Percentiles rank a stretch among this genome's conserved stretches.
Evolutionary conservation across 2,113 vertebrate genomes (phyloP).

Genomic region (Mustela nigripes): DNA sequence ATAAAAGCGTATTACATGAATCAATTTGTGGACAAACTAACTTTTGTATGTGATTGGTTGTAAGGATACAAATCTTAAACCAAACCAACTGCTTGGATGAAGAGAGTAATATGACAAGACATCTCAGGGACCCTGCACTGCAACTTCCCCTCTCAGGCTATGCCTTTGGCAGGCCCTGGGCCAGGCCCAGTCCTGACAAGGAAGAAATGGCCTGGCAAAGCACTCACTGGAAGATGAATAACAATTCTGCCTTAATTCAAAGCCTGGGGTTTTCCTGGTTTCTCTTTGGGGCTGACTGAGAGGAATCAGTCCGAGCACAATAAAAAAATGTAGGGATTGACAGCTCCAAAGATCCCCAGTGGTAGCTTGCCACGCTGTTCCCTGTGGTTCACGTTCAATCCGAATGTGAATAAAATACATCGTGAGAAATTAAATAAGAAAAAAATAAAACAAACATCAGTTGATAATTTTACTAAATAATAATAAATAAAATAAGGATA

Average conservation of each 20-base stretch:
- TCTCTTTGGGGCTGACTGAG: conserved; percentile 43
- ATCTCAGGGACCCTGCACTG: not conserved
- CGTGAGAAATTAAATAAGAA: not conserved
- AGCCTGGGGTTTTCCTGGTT: conserved; percentile 22
- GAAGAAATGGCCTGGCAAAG: conserved; percentile 47
- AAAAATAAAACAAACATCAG: not conserved
- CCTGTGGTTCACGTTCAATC: not conserved
- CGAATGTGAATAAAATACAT: not conserved
- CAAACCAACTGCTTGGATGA: conserved; percentile 26
- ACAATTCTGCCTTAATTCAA: conserved; percentile 48
- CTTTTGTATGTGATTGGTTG: conserved; percentile 28
- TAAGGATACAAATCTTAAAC: conserved; percentile 7
- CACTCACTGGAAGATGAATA: conserved; percentile 6
- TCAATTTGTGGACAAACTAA: not conserved
- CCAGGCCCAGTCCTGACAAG: not conserved
- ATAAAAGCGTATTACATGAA: conserved; percentile 44
- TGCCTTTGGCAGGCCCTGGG: not conserved
- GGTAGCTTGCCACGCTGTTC: not conserved
- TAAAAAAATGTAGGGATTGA: conserved; percentile 38
- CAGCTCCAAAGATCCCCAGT: not conserved
- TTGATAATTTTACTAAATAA: conserved; percentile 22
- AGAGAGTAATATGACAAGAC: not conserved
- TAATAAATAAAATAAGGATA: conserved; percentile 16
- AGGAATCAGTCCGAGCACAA: conserved; percentile 16
- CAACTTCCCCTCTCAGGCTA: not conserved